Percentiles rank a stretch among this genome's conserved stretches.
Evolutionary conservation across 1,140 invertebrate species (phyloP).

Genomic region (Bombus pyrosoma): DNA sequence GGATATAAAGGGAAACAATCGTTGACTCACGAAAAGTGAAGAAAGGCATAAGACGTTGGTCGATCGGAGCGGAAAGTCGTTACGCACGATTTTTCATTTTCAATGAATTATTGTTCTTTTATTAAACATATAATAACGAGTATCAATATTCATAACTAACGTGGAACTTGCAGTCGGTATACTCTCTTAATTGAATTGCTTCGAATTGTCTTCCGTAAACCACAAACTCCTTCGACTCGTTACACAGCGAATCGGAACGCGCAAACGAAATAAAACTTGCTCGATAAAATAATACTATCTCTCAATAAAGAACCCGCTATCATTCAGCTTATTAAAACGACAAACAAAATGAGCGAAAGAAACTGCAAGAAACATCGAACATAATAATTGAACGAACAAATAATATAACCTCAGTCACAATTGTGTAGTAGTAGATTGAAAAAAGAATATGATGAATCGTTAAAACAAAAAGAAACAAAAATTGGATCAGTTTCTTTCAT

Average conservation of each 20-base stretch:
- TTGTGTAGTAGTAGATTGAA: background rate
- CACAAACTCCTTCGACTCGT: background rate
- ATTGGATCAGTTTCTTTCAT: background rate
- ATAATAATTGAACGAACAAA: background rate
- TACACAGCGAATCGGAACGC: background rate
- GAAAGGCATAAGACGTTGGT: conserved; percentile 3
- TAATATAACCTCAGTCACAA: conserved; percentile 12
- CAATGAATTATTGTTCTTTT: conserved; percentile 45
- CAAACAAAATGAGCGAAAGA: background rate
- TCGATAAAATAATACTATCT: background rate
- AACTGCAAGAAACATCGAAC: background rate
- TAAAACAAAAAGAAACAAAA: background rate
- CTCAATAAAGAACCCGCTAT: background rate
- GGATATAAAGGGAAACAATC: background rate
- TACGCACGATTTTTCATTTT: conserved; percentile 6
- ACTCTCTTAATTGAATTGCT: background rate
- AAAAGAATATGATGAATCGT: background rate
- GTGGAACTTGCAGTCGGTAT: conserved; percentile 48
- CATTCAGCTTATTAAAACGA: background rate
- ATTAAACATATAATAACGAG: conserved; percentile 65
- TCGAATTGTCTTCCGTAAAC: background rate
- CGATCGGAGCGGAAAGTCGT: conserved; percentile 4
- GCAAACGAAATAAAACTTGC: background rate
- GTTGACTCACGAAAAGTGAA: background rate
- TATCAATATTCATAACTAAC: conserved; percentile 55